Evolutionary conservation across 2,888 invertebrate species (phyloP), one percentile per base, ranked within the genome.

Genomic region (Acholoe squamosa): DNA sequence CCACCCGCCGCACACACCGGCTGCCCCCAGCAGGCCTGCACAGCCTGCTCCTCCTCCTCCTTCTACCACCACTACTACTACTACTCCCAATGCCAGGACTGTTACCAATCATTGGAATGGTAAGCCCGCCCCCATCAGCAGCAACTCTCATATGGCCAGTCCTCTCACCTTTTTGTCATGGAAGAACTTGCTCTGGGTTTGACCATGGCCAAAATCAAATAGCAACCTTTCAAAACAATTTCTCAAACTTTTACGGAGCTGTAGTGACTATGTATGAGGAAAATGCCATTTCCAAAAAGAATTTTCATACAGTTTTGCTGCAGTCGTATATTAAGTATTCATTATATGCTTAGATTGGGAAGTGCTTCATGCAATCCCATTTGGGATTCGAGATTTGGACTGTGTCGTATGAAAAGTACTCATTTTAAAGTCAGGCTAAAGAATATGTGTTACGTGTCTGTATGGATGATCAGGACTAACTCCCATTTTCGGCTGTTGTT

Each of bases 91-190:
- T 67, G 43, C 89, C 61, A 56, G 67, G 56, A 67, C 61, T n/a
- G 43, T 89, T 89, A 67, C 67, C 67, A 89, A 89, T 67, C 89
- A 89, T 67, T 89, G 89, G 89, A 89, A 89, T 89, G 89, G 89
- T 89, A 89, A 89, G 89, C 89, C 89, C 22, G n/a, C 86, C 54
- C 52, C 61, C 16, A 14, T 34, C 31, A 33, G 33, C 43, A 67
- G 61, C 43, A 34, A 25, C 89, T 89, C 67, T 67, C 89, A 89
- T 67, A 89, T 54, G 86, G 86, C 86, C 86, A 86, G 52, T 86
- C 86, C 54, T 51, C 0, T 76, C 61, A 19, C 61, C n/a, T 43
- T 7, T 43, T 10, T 3, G 43, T 43, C 43, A 7, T 3, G 3
- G 43, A 10, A 43, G 10, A 3, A 7, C 3, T 43, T 10, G 43